A percentile compares a stretch with the other conserved stretches of the same genome.
Evolutionary conservation across 92 coral and sea anemone species (phyloP).

Genomic region (Blastomussa wellsi): DNA sequence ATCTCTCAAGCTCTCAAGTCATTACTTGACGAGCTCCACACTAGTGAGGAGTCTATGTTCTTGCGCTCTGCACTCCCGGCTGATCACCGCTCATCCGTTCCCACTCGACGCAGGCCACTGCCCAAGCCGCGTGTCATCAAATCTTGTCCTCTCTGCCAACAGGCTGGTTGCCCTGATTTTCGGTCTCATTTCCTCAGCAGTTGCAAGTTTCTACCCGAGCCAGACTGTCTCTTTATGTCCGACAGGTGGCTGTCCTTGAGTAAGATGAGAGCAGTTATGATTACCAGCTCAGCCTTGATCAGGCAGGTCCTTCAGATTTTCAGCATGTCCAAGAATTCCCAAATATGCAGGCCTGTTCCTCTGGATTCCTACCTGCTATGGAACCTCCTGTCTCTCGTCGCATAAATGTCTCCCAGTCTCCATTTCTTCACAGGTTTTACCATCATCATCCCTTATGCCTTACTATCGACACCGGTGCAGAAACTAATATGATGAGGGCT

Average conservation of each 20-base stretch:
- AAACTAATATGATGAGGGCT: constrained; percentile 35
- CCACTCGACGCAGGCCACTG: constrained; percentile 1
- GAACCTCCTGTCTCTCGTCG: constrained; percentile 21
- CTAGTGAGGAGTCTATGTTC: constrained; percentile 59
- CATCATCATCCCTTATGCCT: constrained; percentile 42
- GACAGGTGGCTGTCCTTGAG: too few relatives aligned
- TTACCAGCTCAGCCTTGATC: too few relatives aligned
- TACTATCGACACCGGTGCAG: constrained; percentile 44
- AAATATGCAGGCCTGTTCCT: constrained; percentile 1
- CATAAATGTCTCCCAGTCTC: constrained; percentile 34
- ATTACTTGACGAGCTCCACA: constrained; percentile 56
- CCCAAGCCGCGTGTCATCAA: constrained; percentile 22
- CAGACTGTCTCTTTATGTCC: too few relatives aligned
- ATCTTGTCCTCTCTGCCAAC: too few relatives aligned
- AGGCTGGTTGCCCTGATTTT: too few relatives aligned
- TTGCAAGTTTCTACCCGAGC: too few relatives aligned
- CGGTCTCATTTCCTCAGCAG: too few relatives aligned
- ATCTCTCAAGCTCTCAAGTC: constrained; percentile 63
- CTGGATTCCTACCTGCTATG: not conserved
- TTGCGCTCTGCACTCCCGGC: not conserved
- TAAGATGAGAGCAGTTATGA: too few relatives aligned
- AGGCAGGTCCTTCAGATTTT: too few relatives aligned
- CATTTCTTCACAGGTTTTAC: constrained; percentile 38
- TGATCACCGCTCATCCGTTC: not conserved
- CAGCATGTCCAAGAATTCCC: too few relatives aligned